Evolutionary conservation across 2,888 invertebrate genomes (phyloP), one percentile per base, ranked within the genome.

Genomic region (Patella caerulea): DNA sequence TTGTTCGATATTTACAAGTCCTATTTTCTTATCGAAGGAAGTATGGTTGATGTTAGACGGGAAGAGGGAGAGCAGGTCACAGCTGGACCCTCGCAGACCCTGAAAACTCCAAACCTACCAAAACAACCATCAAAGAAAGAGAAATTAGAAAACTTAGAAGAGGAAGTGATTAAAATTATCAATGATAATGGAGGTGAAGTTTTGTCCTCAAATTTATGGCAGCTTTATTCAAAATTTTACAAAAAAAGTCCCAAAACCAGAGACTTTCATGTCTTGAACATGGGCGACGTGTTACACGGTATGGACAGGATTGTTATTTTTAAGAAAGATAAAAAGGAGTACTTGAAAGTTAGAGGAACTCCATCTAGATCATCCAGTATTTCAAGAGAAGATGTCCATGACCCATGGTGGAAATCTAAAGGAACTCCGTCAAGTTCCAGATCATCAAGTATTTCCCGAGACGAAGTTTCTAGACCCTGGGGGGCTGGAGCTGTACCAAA

Each of bases 201-300:
- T 19, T 34, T 52, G 3, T 69, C 19, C 12, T 34, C 54, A 17
- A 55, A 55, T 12, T 54, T 75, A 65, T 75, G 78, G 45, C 29
- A 78, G 15, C 24, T 52, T 52, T 70, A 75, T 17, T 34, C 53
- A 7, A 45, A 71, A 29, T 72, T 65, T 55, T 71, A 72, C 24
- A n/a, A n/a, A 29, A 29, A 17, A 15, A 74, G 53, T 5, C 75
- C 75, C 12, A 72, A 19, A 52, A 71, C 29, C 7, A 34, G 65
- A 3, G 78, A 78, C 24, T 78, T 74, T 75, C 72, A 72, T 9
- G 72, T 78, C 15, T 24, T 24, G 34, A 75, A 75, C 24, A 75
- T 78, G 75, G 70, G 24, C 19, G 78, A 78, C 24, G 75, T 78
- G 2, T 72, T 78, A 34, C 53, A 74, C 4, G 15, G 53, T 2